Evolutionary conservation across 2,888 invertebrate genomes (phyloP), one percentile per base, ranked within the genome.

Genomic region (Papilio gigon): DNA sequence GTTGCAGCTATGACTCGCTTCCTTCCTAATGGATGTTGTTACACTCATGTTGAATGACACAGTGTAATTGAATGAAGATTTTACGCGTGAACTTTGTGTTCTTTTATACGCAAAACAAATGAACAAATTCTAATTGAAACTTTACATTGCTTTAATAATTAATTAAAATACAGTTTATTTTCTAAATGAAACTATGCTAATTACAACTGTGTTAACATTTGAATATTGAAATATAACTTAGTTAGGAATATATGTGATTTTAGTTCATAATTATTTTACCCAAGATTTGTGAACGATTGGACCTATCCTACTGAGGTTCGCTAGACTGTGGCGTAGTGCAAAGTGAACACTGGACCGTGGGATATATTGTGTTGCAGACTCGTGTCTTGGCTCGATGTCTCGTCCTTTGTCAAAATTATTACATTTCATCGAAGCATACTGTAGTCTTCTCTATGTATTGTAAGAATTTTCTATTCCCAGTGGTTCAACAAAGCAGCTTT

Each of bases 1-100:
- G 66, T 71, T 70, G 71, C 67, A 73, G 65, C 72, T 71, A 68
- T 70, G 71, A 72, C 67, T 70, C 66, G 64, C 72, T 70, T 67
- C 58, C 60, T 56, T 64, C n/a, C 66, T 75, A 75, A 78, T 72
- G 61, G 68, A 69, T 69, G 68, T 62, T 62, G 67, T 68, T 68
- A 69, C 33, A 71, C 76, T 77, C 70, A 68, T 69, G 50, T 72
- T 70, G 61, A 58, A 65, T 71, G 67, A 68, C 65, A 64, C 62
- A 70, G 71, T 72, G 73, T 42, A 35, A 11, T n/a, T 44, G 9
- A 58, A 33, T 17, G 5, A 40, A 50, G 17, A 44, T 20, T 35
- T 4, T 5, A 17, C 5, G 22, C 22, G 2, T 8, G 12, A 42
- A 8, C n/a, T 17, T 42, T 4, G 5, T 5, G 12, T 4, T 1